Evolutionary conservation across 2,113 vertebrate species (phyloP), one percentile per base, ranked within the genome.

Genomic region (Hippolais icterina): DNA sequence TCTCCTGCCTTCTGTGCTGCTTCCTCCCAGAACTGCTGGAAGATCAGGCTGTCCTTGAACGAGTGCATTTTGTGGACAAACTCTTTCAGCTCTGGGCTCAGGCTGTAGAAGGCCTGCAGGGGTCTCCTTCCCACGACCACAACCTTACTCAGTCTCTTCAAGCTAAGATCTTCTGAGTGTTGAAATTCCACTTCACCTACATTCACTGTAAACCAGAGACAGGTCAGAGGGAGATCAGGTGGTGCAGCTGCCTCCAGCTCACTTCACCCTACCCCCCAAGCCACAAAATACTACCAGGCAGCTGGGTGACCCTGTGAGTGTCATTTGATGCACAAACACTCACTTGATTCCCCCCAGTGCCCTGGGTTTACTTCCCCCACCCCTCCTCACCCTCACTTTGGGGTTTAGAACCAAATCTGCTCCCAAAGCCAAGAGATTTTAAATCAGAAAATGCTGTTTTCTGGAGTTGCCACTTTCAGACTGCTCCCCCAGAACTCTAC

Each of bases 11-110:
- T 9, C 83, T 66, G 42, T 1, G 98, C 98, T 12, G 92, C 79
- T 29, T 97, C 93, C 22, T 97, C 90, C 99, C 99, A 99, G 70
- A 98, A 98, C 56, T 95, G 50, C 84, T 96, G 96, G 90, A 99
- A 98, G 90, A 99, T 50, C 68, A 97, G 89, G 89, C 99, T 99
- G 9, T 98, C 97, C 20, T 94, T 98, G 9, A 98, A 97, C 3
- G 6, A 49, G 84, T 97, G 69, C 2, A 98, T 86, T 8, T 6
- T 2, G 2, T 77, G 9, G 12, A 97, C 98, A 98, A 98, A 98
- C 1, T 89, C 5, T 52, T 87, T 97, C 2, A 98, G 47, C 7
- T 95, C 2, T 7, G 97, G 52, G 42, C 97, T 97, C 90, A 99
- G 96, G 8, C 70, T 25, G 94, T 99, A 99, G 91, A 96, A 98